phyloP scores from a whole-genome alignment of 2,113 vertebrate genomes.

The Chlamydotis undulata region DNA sequence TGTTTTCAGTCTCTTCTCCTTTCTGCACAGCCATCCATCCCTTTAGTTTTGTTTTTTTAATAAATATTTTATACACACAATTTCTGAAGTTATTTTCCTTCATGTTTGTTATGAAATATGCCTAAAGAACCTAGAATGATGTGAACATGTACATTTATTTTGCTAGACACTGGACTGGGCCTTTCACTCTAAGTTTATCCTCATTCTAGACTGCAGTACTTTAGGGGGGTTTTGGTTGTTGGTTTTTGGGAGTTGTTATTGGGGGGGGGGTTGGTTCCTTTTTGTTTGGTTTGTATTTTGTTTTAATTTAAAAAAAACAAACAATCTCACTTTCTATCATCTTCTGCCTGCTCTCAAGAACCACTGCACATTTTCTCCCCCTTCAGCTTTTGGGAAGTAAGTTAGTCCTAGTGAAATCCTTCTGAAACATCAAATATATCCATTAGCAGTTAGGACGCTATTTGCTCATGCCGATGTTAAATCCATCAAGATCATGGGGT shows the following conservation, averaged over 20 bases:
- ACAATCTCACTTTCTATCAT: not conserved
- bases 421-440: not conserved
- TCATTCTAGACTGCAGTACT: not conserved
- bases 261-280: no score
- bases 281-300: not conserved
- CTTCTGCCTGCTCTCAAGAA: not conserved
- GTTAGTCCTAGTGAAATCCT: not conserved
- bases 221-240: not conserved
- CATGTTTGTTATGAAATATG: not conserved
- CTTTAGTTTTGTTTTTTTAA: not conserved
- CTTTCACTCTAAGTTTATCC: not conserved
- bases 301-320: not conserved
- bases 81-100: not conserved
- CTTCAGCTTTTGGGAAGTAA: not conserved
- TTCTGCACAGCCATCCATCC: not conserved
- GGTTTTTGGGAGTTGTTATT: not conserved
- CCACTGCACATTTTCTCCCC: not conserved
- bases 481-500: not conserved
- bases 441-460: not conserved
- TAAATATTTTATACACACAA: not conserved
- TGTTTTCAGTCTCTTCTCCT: not conserved
- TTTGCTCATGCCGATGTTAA: not conserved
- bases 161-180: not conserved
- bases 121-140: not conserved
- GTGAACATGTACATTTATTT: not conserved